Conservation (phyloP, 2,888 invertebrate species). For the Oligia fasciuncula region DNA sequence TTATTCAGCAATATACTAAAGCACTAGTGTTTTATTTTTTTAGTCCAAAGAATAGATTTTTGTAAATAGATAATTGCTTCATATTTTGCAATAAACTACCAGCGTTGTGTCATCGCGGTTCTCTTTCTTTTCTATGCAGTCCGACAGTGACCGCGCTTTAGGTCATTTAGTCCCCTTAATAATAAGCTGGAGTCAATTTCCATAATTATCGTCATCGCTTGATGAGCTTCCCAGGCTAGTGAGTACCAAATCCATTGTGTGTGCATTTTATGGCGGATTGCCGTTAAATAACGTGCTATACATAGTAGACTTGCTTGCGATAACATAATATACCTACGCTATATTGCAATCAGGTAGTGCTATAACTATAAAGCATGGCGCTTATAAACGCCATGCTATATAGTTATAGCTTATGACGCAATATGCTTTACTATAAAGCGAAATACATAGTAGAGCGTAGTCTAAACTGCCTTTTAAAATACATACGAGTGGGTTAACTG, state of each 20-base stretch:
- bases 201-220: background rate
- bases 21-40: too few relatives aligned
- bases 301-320: background rate
- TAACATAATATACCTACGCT: background rate
- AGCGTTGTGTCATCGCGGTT: too few relatives aligned
- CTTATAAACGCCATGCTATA: background rate
- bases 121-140: too few relatives aligned
- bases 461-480: slow-evolving; percentile 3
- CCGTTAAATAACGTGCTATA: background rate
- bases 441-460: background rate
- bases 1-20: too few relatives aligned
- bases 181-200: too few relatives aligned
- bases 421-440: background rate
- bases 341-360: background rate
- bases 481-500: slow-evolving; percentile 2
- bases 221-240: background rate
- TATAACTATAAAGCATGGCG: background rate
- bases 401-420: background rate
- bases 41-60: too few relatives aligned
- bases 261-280: background rate
- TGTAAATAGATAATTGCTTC: too few relatives aligned
- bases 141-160: too few relatives aligned
- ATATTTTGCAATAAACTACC: too few relatives aligned
- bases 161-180: too few relatives aligned
- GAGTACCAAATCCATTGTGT: background rate